Evolutionary conservation across 2,888 invertebrate genomes (phyloP).

Genomic region (Ichneumoninae sp.): DNA sequence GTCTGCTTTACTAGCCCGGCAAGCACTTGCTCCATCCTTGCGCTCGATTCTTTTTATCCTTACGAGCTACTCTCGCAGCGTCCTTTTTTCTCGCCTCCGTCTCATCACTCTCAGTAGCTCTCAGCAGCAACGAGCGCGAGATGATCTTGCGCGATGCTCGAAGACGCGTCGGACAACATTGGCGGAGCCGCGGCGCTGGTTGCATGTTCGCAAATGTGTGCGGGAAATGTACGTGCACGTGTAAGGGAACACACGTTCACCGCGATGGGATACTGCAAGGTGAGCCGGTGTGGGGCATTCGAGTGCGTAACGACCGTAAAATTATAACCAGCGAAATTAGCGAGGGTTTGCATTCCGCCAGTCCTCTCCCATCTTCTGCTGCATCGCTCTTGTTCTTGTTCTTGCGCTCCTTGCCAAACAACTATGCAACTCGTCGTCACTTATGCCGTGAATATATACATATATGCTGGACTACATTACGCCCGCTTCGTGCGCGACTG

Average conservation of each 20-base stretch:
- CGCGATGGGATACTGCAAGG: conserved; percentile 1
- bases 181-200: neutral
- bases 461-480: neutral
- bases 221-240: conserved; percentile 1
- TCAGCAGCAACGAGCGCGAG: neutral
- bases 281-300: conserved; percentile 27
- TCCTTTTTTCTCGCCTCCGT: conserved; percentile 1
- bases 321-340: conserved; percentile 72
- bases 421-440: conserved; percentile 59
- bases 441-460: conserved; percentile 29
- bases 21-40: neutral
- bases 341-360: conserved; percentile 59
- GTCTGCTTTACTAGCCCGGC: conserved; percentile 28
- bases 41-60: conserved; percentile 22
- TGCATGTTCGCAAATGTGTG: neutral
- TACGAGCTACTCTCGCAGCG: neutral
- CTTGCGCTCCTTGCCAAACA: conserved; percentile 51
- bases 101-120: neutral
- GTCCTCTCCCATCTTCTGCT: conserved; percentile 27
- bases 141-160: neutral
- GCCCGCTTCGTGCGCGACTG: too few relatives aligned
- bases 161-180: neutral
- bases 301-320: conserved; percentile 69
- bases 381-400: conserved; percentile 33
- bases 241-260: neutral